Evolutionary conservation across 2,888 invertebrate species (phyloP).

Genomic region (Ennomos fuscantarius): DNA sequence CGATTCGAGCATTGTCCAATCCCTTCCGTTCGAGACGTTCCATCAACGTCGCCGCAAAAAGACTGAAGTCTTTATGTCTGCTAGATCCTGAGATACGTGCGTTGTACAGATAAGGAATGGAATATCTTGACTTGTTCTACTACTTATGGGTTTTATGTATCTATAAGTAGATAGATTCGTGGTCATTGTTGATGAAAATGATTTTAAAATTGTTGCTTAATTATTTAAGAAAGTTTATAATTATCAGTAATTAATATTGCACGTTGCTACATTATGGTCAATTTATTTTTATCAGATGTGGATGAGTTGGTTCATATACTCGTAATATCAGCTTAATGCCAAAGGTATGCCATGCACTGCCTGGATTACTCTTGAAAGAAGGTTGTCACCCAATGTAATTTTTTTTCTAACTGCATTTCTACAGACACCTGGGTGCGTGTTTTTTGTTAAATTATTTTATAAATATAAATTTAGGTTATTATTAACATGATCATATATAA

Average conservation of each 20-base stretch:
- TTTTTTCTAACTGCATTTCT: too few species aligned
- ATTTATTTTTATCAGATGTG: too few species aligned
- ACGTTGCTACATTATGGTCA: too few species aligned
- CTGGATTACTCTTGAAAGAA: too few species aligned
- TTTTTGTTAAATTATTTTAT: too few species aligned
- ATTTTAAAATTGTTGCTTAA: background rate
- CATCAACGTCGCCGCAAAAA: conserved; percentile 42
- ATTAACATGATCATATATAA: too few species aligned
- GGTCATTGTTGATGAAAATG: conserved; percentile 3
- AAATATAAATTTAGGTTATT: too few species aligned
- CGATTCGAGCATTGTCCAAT: conserved; percentile 61
- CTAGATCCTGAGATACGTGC: conserved; percentile 48
- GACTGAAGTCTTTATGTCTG: conserved; percentile 46
- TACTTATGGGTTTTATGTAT: conserved; percentile 6
- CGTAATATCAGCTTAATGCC: too few species aligned
- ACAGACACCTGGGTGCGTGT: too few species aligned
- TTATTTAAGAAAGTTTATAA: background rate
- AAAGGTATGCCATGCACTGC: too few species aligned
- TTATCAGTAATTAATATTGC: background rate
- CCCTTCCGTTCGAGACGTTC: conserved; percentile 55
- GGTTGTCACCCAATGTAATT: too few species aligned
- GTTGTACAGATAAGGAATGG: conserved; percentile 37
- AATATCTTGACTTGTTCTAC: conserved; percentile 14
- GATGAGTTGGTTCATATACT: too few species aligned
- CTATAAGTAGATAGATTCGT: conserved; percentile 3